Evolutionary conservation across 2,113 vertebrate species (phyloP).

Genomic region (Aviceda subcristata): DNA sequence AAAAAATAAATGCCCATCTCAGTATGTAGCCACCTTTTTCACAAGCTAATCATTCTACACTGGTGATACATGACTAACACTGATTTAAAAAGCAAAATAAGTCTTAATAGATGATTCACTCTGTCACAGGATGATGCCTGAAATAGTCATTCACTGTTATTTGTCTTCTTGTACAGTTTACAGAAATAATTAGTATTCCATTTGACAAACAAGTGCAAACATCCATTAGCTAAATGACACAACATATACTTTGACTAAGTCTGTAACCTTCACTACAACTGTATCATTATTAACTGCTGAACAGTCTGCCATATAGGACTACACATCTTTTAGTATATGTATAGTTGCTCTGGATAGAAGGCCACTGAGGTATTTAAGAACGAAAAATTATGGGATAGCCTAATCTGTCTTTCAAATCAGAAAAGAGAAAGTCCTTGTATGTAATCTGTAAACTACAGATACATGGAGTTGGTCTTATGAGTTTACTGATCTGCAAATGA

Average conservation of each 20-base stretch:
- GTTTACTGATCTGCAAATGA: background rate
- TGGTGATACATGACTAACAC: background rate
- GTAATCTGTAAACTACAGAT: background rate
- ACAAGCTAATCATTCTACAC: background rate
- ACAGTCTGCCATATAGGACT: background rate
- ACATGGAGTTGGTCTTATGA: background rate
- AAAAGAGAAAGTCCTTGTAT: background rate
- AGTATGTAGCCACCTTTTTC: background rate
- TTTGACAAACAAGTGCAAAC: constrained; percentile 44
- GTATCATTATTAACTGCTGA: background rate
- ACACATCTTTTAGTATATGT: background rate
- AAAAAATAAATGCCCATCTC: background rate
- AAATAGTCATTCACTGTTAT: constrained; percentile 15
- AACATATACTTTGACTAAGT: background rate
- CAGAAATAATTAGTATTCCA: constrained; percentile 18
- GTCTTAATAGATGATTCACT: constrained; percentile 36
- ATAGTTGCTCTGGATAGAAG: background rate
- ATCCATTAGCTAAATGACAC: constrained; percentile 39
- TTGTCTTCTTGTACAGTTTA: background rate
- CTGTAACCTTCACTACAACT: background rate
- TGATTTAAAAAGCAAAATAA: background rate
- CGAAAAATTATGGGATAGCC: background rate
- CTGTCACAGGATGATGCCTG: background rate
- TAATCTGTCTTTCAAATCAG: background rate
- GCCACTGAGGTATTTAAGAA: background rate